phyloP scores from a whole-genome alignment of 1,140 invertebrate genomes.

The Atopsyche davidsoni region DNA sequence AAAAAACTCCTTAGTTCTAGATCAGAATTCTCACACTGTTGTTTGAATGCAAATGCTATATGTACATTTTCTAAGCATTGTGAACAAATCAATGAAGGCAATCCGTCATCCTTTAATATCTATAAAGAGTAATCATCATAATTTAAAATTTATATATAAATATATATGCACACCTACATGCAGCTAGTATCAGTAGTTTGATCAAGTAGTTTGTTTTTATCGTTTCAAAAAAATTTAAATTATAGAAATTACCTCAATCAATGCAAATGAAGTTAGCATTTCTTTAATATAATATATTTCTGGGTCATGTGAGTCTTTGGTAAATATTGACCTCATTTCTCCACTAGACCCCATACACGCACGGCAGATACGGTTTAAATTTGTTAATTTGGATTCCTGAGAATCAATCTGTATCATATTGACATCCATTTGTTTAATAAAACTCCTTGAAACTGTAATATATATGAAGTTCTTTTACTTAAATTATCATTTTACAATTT shows the following conservation, averaged over 20 bases:
- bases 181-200: neutral
- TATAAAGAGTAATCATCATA: constrained; percentile 6
- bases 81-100: constrained; percentile 24
- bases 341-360: constrained; percentile 9
- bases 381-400: constrained; percentile 1
- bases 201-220: neutral
- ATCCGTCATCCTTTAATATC: constrained; percentile 23
- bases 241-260: constrained; percentile 9
- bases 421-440: constrained; percentile 1
- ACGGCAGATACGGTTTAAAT: constrained; percentile 13
- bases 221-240: neutral
- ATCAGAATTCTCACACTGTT: constrained; percentile 25
- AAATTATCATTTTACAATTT: too few species aligned
- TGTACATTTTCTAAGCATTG: constrained; percentile 17
- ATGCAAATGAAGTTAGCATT: constrained; percentile 18
- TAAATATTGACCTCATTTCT: constrained; percentile 16
- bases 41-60: constrained; percentile 22
- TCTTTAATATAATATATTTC: constrained; percentile 8
- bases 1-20: constrained; percentile 15
- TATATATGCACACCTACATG: neutral
- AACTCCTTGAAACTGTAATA: too few species aligned
- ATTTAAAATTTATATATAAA: neutral
- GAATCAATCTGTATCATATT: neutral
- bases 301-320: neutral
- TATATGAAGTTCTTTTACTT: too few species aligned